Base-by-base conservation (phyloP, 1,140 invertebrate species). In the Panulirus ornatus region DNA sequence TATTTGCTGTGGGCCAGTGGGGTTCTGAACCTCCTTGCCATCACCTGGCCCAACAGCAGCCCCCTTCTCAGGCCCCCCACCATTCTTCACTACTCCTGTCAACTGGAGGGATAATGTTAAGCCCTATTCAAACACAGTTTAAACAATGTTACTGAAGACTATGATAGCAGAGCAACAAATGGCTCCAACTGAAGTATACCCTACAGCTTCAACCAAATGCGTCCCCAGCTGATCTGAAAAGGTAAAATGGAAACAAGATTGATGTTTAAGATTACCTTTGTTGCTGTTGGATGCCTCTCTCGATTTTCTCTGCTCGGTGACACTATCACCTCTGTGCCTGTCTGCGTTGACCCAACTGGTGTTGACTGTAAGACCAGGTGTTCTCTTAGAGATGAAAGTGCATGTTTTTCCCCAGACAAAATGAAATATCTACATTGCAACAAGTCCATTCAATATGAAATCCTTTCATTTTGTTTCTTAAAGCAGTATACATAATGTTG, bases 271-370 rank as follows among this genome's bases (percentile, higher is more conserved):
- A 70, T 91, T 92, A 91, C 90, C 90, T 91, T 89, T 44, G 82
- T 88, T 66, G 92, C 90, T 47, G 92, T 84, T 75, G 92, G 88
- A 63, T 92, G 92, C 73, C 92, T 91, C 75, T 92, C 92, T n/a
- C 92, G 85, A 81, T 91, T 92, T 47, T 92, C 92, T 86, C 92
- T 88, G 82, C 90, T 97, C 88, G 97, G 97, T 93, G 97, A 98
- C 92, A 97, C 96, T 87, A 98, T 96, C 84, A 97, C 96, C 95
- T 98, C 97, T 93, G 98, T 97, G 91, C 97, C 97, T 89, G 94
- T 93, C 95, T 97, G 97, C 93, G 98, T 95, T 73, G 97, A 98
- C 93, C 97, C 97, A 93, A 98, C 97, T 84, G 97, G 97, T 85
- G 97, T 98, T 91, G 97, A 98, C 97, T 98, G 95, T 81, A 95